Base-by-base conservation (phyloP, 2,797 vertebrate species). In the Anguilla obscura region DNA sequence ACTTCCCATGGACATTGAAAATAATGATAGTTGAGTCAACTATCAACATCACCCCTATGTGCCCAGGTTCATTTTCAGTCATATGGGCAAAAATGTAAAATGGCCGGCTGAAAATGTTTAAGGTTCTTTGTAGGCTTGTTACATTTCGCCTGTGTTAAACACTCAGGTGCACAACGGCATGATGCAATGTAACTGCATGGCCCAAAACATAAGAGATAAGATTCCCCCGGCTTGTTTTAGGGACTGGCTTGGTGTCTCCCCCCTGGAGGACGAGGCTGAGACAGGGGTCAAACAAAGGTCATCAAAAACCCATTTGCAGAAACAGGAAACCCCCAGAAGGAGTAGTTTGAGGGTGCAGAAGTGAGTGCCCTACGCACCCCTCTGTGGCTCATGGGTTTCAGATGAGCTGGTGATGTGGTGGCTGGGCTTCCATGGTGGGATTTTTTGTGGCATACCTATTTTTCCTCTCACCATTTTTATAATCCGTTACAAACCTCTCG, bases 291-390 rank as follows among this genome's bases (percentile, higher is more conserved):
- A 18, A 0, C 6, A 30, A 9, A 85, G 85, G 82, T 71, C 89
- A 1, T 89, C 85, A 80, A 88, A 87, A 66, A 95, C 91, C 0
- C 92, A 88, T 14, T 88, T 87, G 0, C 93, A 87, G 66, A 93
- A 93, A 90, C 90, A 82, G 0, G 76, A 89, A n/a, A 93, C 93
- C 18, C 92, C 90, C 0, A 91, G 92, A 87, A 94, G 91, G 84
- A 82, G 14, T 33, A 80, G 6, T 86, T 33, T 89, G n/a, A 89
- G 91, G 79, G 90, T 56, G 48, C 90, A 87, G 85, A 91, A 84
- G 95, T 95, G 92, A 95, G 94, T 94, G 12, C 0, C 56, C 76
- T 36, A 9, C 45, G 1, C 54, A 10, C 83, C 80, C 85, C 30
- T 36, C 24, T 52, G 27, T 7, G 58, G n/a, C 24, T 80, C 27